These are phyloP conservation scores for Lasaia peninsularis DNA, from an alignment of 1,140 invertebrate species.

Conservation along the genomic window DNA sequence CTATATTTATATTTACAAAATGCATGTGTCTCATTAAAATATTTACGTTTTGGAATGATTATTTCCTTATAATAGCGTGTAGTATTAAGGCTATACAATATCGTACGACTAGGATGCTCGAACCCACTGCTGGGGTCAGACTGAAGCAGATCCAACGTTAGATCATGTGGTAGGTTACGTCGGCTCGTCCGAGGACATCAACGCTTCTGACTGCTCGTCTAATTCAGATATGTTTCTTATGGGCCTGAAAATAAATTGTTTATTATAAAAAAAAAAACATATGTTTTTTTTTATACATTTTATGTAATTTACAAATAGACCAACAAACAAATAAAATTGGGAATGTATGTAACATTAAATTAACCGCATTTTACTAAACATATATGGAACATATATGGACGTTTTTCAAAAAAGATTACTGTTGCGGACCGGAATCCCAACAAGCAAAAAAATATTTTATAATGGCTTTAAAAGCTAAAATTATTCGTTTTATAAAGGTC, in stretches of 20 bases:
- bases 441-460: too few species aligned
- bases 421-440: too few species aligned
- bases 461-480: too few species aligned
- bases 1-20: slow-evolving; percentile 16
- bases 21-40: slow-evolving; percentile 1
- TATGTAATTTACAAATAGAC: too few species aligned
- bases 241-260: slow-evolving; percentile 31
- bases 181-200: slow-evolving; percentile 64
- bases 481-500: too few species aligned
- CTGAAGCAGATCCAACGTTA: slow-evolving; percentile 16
- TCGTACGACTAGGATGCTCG: slow-evolving; percentile 12
- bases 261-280: neutral
- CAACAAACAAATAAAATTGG: too few species aligned
- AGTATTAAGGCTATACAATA: slow-evolving; percentile 12
- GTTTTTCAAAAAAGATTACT: too few species aligned
- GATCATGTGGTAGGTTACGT: slow-evolving; percentile 44
- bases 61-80: slow-evolving; percentile 14
- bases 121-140: slow-evolving; percentile 21
- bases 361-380: too few species aligned
- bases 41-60: slow-evolving; percentile 21
- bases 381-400: too few species aligned
- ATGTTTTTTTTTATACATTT: too few species aligned
- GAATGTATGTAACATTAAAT: too few species aligned
- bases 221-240: slow-evolving; percentile 62
- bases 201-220: slow-evolving; percentile 65